Percentiles rank a stretch among this genome's conserved stretches.
These are phyloP conservation scores for Adoxophyes honmai DNA, from an alignment of 1,140 invertebrate species.

Conservation along the genomic window DNA sequence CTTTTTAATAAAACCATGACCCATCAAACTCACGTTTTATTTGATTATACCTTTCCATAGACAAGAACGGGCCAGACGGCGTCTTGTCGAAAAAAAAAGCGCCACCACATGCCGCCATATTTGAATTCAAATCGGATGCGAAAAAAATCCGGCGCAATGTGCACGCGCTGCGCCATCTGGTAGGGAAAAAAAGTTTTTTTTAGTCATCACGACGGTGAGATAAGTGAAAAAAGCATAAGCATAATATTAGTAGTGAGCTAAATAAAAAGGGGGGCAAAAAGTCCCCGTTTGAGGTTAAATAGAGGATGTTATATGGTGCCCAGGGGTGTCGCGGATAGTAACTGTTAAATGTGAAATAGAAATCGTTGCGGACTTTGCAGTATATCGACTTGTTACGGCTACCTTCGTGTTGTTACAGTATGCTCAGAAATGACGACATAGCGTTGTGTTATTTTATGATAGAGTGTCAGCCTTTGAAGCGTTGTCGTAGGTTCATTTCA, in stretches of 20 bases:
- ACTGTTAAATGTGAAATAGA: no score
- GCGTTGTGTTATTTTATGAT: no score
- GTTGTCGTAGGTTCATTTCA: no score
- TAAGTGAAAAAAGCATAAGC: slow-evolving; percentile 74
- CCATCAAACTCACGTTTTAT: slow-evolving; percentile 22
- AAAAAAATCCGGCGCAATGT: slow-evolving; percentile 72
- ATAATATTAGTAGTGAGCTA: slow-evolving; percentile 69
- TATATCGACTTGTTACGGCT: no score
- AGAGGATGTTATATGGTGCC: slow-evolving; percentile 41
- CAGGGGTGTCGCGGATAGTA: neutral
- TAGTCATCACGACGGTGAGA: slow-evolving; percentile 58
- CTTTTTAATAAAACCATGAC: no score
- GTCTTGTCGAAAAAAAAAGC: slow-evolving; percentile 29
- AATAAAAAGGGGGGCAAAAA: slow-evolving; percentile 67
- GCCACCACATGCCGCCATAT: slow-evolving; percentile 46
- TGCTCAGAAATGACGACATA: no score
- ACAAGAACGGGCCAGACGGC: slow-evolving; percentile 16
- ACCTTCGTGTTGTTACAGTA: no score
- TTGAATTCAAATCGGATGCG: slow-evolving; percentile 71
- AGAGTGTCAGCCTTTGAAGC: no score
- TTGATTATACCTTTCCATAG: slow-evolving; percentile 26
- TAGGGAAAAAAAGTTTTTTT: slow-evolving; percentile 57
- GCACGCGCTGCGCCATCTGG: slow-evolving; percentile 68
- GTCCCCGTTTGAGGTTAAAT: slow-evolving; percentile 61
- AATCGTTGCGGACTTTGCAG: no score